These are phyloP conservation scores for Aurelia coerulea DNA, from an alignment of 30 jellyfish, hydroid and myxozoan species.

Conservation along the genomic window DNA sequence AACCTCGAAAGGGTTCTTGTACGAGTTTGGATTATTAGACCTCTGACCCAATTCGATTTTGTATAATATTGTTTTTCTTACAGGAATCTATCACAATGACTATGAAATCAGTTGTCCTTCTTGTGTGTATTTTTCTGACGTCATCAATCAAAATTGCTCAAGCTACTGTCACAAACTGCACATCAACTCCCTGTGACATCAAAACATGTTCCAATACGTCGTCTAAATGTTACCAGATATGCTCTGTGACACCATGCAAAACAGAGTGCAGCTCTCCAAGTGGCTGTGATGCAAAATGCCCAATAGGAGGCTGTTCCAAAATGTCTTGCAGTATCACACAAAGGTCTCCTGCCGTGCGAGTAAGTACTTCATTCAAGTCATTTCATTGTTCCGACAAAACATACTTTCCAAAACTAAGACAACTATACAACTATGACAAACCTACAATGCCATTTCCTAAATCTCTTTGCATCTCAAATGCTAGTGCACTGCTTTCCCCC, in stretches of 20 bases:
- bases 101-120: too few species aligned
- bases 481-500: too few species aligned
- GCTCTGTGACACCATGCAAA: conserved; percentile 7
- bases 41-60: too few species aligned
- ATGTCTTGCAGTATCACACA: conserved; percentile 2
- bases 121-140: too few species aligned
- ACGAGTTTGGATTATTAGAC: too few species aligned
- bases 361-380: not conserved
- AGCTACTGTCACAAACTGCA: conserved; percentile 1
- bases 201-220: not conserved
- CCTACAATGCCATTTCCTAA: too few species aligned
- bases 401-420: not conserved
- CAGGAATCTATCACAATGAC: too few species aligned
- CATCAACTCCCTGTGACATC: conserved; percentile 27
- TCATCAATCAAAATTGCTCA: not conserved
- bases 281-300: conserved; percentile 27
- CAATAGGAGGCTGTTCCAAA: conserved; percentile 15
- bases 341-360: not conserved
- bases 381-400: not conserved
- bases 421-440: too few species aligned
- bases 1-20: too few species aligned
- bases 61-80: too few species aligned
- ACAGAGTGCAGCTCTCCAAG: conserved; percentile 1
- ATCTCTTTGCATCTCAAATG: too few species aligned
- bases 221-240: not conserved